Evolutionary conservation across 2,113 vertebrate genomes (phyloP).

Genomic region (Narcine bancroftii): DNA sequence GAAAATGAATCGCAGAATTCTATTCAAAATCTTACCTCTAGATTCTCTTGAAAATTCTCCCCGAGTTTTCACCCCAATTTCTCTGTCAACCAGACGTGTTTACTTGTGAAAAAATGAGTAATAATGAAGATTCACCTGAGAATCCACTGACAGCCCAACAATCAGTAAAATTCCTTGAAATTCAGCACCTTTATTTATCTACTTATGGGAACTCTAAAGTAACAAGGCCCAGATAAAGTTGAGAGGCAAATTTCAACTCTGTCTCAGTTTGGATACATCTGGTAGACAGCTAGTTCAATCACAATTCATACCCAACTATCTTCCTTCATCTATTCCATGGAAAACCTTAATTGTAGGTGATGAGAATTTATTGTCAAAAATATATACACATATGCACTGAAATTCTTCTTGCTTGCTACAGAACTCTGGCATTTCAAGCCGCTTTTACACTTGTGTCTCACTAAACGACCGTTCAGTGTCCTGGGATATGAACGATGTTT

Average conservation of each 20-base stretch:
- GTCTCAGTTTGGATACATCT: not conserved
- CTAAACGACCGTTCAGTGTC: no score
- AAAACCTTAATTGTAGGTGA: no score
- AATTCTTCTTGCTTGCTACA: no score
- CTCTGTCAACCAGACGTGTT: not conserved
- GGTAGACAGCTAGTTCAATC: not conserved
- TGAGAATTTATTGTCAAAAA: no score
- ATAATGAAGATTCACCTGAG: not conserved
- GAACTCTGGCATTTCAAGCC: no score
- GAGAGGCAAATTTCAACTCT: not conserved
- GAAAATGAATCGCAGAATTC: no score
- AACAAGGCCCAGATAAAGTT: not conserved
- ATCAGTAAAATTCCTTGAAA: not conserved
- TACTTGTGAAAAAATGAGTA: not conserved
- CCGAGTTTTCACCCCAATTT: not conserved
- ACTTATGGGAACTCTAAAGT: not conserved
- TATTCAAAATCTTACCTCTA: no score
- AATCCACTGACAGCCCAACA: not conserved
- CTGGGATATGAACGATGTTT: no score
- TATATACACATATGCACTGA: no score
- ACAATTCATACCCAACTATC: not conserved
- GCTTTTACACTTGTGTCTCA: no score
- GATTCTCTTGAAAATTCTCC: no score
- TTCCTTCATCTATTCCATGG: not conserved
- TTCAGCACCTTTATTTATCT: not conserved